Conservation (phyloP, 2,797 vertebrate genomes). For the Scolopax rusticola region DNA sequence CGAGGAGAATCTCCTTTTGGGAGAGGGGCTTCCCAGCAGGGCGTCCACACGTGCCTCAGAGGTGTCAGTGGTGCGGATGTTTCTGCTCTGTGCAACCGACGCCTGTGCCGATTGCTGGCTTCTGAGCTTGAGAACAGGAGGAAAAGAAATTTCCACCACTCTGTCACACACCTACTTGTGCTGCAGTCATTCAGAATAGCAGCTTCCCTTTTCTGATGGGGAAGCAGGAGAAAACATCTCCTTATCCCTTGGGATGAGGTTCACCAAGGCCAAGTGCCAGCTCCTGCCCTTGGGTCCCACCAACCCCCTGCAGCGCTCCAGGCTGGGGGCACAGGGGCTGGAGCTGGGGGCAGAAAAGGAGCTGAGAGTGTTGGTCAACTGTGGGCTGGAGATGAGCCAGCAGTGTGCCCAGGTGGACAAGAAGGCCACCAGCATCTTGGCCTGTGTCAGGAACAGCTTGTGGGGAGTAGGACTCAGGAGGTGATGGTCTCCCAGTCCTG, state of each 20-base stretch:
- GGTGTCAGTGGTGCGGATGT: not conserved
- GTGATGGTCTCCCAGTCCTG: too few species aligned
- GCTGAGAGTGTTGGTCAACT: too few species aligned
- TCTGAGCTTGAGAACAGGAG: not conserved
- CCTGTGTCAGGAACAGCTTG: too few species aligned
- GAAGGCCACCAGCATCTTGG: too few species aligned
- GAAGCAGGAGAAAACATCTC: not conserved
- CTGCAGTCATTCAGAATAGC: not conserved
- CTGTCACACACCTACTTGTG: not conserved
- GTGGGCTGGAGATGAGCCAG: too few species aligned
- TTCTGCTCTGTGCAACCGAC: not conserved
- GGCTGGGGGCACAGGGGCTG: too few species aligned
- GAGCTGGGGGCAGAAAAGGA: too few species aligned
- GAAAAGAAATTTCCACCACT: not conserved
- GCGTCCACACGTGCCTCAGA: accelerated
- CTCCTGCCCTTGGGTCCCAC: too few species aligned
- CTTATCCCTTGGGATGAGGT: too few species aligned
- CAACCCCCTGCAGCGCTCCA: too few species aligned
- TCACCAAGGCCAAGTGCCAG: too few species aligned
- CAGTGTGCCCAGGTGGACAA: not conserved
- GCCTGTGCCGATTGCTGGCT: not conserved
- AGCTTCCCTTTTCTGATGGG: not conserved
- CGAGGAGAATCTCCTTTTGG: not conserved
- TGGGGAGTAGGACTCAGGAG: too few species aligned
- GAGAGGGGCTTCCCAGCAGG: not conserved